Base-by-base conservation (phyloP, 2,113 vertebrate species). In the Tor tambroides region DNA sequence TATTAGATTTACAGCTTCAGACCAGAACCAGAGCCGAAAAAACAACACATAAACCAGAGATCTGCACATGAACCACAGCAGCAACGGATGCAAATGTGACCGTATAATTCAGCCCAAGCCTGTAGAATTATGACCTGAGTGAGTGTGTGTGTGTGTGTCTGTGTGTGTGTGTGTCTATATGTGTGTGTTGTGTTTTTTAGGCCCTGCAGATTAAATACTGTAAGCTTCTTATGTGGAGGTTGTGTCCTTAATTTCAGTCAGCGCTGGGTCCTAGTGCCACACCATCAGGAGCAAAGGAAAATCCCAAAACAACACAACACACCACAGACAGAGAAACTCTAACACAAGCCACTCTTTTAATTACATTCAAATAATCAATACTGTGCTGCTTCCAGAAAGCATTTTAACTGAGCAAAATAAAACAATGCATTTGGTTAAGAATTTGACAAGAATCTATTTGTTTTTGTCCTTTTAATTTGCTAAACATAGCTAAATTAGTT, bases 201-300 rank as follows among this genome's bases (percentile, higher is more conserved):
- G 86, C 84, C 49, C 84, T 89, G 86, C 91, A 94, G 95, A 95
- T 95, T 95, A 95, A 92, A 95, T 93, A 91, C 78, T 85, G 90
- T 95, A 95, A 96, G 92, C 95, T 89, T 94, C 95, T 96, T 96
- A 95, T 93, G 91, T 92, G 92, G 83, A 89, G 91, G 90, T 89
- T 19, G 28, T 94, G 95, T 94, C 93, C 94, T 94, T 93, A 94
- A 95, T 96, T 93, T 94, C 86, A 85, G 87, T 90, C 80, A 83
- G 67, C 89, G 80, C 93, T 85, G 93, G 94, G 94, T 95, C 95
- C 94, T 95, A 95, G 92, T 90, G 94, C 92, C 81, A 38, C 81
- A 28, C n/a, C 2, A n/a, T 26, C n/a, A 9, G 0, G 3, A 12
- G 26, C 61, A 77, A 69, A 76, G 63, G 32, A 81, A 76, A 65